A percentile compares a stretch with the other conserved stretches of the same genome.
phyloP scores from a whole-genome alignment of 2,113 vertebrate species.

The Mesitornis unicolor region DNA sequence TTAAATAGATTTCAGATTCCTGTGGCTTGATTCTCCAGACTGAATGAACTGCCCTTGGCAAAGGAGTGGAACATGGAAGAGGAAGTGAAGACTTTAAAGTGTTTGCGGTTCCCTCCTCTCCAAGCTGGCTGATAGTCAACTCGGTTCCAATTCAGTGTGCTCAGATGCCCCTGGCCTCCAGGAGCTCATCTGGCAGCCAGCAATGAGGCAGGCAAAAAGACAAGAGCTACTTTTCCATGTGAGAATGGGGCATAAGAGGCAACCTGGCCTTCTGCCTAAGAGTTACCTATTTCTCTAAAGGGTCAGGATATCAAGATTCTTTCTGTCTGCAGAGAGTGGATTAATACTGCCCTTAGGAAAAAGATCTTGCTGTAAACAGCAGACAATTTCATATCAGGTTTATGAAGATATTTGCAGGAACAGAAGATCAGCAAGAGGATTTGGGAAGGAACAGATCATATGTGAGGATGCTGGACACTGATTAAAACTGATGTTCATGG shows the following conservation, averaged over 20 bases:
- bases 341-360: background rate
- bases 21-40: constrained; percentile 17
- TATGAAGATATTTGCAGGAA: background rate
- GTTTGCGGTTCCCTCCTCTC: background rate
- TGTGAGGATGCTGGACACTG: background rate
- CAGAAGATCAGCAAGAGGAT: background rate
- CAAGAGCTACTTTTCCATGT: background rate
- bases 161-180: background rate
- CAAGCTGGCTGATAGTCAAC: background rate
- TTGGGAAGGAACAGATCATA: background rate
- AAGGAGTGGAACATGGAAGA: constrained; percentile 23
- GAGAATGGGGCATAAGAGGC: background rate
- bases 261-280: background rate
- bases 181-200: background rate
- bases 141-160: background rate
- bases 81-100: constrained; percentile 16
- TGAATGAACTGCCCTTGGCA: constrained; percentile 24
- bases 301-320: background rate
- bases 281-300: background rate
- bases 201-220: background rate
- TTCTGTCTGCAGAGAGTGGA: background rate
- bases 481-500: background rate
- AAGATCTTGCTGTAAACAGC: background rate
- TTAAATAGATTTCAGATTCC: constrained; percentile 49
- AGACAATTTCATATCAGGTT: background rate